These are phyloP conservation scores for Tipula unca DNA, from an alignment of 2,888 invertebrate species.

Conservation along the genomic window DNA sequence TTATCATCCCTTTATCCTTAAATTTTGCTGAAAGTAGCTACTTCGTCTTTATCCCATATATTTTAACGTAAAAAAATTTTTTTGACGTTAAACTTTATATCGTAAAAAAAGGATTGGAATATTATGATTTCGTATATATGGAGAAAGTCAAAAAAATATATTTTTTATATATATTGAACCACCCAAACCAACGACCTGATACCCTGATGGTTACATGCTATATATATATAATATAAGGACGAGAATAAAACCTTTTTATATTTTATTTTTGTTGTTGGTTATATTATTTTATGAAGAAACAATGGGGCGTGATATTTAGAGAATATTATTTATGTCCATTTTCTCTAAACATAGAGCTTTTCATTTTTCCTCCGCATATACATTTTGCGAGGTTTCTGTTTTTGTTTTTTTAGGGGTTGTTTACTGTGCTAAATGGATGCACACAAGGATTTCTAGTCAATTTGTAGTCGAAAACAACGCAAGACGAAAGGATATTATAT, in stretches of 20 bases:
- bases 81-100: conserved; percentile 14
- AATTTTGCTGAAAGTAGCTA: conserved; percentile 8
- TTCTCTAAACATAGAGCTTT: neutral
- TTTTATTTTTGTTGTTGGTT: neutral
- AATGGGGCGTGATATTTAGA: neutral
- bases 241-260: neutral
- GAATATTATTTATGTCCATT: neutral
- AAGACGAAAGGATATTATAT: neutral
- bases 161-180: neutral
- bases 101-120: conserved; percentile 9
- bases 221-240: neutral
- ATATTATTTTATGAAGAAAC: neutral
- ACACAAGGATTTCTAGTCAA: neutral
- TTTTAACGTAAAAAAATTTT: neutral
- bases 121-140: neutral
- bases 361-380: neutral
- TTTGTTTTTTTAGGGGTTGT: neutral
- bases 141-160: neutral
- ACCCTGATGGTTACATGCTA: neutral
- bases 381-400: neutral
- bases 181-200: neutral
- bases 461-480: neutral
- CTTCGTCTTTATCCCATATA: neutral
- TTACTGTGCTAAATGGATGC: neutral
- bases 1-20: neutral